Base-by-base conservation (phyloP, 2,797 vertebrate species). In the Anguilla anguilla region DNA sequence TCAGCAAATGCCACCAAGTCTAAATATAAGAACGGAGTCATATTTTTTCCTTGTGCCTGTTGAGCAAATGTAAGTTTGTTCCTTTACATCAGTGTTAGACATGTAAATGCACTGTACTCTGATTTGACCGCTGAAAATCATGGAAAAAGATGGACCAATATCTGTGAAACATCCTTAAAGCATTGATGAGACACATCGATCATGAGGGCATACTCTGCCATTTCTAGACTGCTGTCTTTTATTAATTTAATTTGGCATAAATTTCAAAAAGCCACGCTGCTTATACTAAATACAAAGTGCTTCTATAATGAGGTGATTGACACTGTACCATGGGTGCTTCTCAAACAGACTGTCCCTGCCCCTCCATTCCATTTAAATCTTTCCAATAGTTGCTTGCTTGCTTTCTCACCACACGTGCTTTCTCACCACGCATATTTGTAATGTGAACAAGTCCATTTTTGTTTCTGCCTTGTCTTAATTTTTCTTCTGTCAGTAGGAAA, bases 21-120 rank as follows among this genome's bases (percentile, higher is more conserved):
- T 81, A 81, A 81, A 81, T 81, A 81, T 81, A 81, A 81, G 39
- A 39, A 39, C 28, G 39, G 39, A 81, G 77, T 19, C 39, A 46
- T 49, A 46, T 43, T 81, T 39, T 81, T 19, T 15, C n/a, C 13
- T 43, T 43, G 74, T 39, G 74, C 15, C 35, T 43, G 74, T 43
- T 79, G 74, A 28, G 9, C 39, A 19, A 79, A 79, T 19, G 13
- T 13, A 43, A 79, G 11, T 43, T 15, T 17, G 15, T 64, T 64
- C 22, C 67, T 6, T 28, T 31, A 31, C n/a, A 15, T 31, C n/a
- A 72, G 64, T 19, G 64, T 69, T 74, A 11, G 25, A 15, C 25
- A n/a, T 67, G 64, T n/a, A 19, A 67, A 6, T 67, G 2, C 19
- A n/a, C 64, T 69, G n/a, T 69, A 28, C 25, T 69, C 64, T 69